phyloP scores from a whole-genome alignment of 2,888 invertebrate species.

The Eustalomyia histrio region DNA sequence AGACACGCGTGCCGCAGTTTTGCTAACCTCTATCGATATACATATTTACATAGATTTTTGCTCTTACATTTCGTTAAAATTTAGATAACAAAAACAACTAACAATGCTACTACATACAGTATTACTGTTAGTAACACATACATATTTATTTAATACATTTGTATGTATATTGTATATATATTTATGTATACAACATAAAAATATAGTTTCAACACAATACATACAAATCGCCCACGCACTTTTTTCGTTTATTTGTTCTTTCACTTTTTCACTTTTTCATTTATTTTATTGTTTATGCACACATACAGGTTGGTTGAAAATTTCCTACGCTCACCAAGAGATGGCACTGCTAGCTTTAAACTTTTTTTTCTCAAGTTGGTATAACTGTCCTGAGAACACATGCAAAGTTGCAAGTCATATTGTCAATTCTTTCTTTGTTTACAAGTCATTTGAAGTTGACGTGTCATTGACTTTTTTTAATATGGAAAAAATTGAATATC shows the following conservation, averaged over 20 bases:
- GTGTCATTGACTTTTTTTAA: too few species aligned
- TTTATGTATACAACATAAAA: not conserved
- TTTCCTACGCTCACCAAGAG: too few species aligned
- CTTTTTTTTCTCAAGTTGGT: too few species aligned
- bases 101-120: not conserved
- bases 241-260: constrained; percentile 9
- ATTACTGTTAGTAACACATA: not conserved
- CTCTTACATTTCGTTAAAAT: not conserved
- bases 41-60: not conserved
- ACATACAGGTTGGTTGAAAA: too few species aligned
- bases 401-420: too few species aligned
- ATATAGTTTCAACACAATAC: not conserved
- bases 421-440: too few species aligned
- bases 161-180: not conserved
- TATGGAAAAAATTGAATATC: too few species aligned
- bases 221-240: constrained; percentile 50
- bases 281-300: not conserved
- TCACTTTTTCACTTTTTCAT: not conserved
- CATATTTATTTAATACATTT: constrained; percentile 1
- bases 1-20: too few species aligned
- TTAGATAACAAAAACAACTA: constrained; percentile 25
- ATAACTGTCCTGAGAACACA: too few species aligned
- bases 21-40: too few species aligned
- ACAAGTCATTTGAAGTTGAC: too few species aligned
- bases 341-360: too few species aligned